Evolutionary conservation across 2,888 invertebrate genomes (phyloP), one percentile per base, ranked within the genome.

Genomic region (Nemoura dubitans): DNA sequence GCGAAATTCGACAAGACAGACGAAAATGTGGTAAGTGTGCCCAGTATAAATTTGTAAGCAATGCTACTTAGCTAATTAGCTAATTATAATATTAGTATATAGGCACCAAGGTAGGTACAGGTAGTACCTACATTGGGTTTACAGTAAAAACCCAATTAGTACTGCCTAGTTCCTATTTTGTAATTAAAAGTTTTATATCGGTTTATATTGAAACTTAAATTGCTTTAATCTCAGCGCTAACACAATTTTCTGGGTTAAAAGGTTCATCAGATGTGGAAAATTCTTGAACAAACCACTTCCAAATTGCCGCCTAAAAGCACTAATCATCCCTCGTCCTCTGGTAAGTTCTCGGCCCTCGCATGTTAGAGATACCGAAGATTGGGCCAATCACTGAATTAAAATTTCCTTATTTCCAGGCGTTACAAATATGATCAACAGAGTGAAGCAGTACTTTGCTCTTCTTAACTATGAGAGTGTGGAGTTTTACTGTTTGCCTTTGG

Each of bases 401-500:
- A 76, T 76, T 3, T 76, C 3, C 21, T 21, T 7, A 7, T 78
- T 78, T 27, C 21, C 27, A 78, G 26, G 0, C 25, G 10, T 21
- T 5, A 78, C 28, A 2, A 90, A 90, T 86, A 88, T 89, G 81
- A 86, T 90, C n/a, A 88, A 88, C 76, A 89, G 89, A 21, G 90
- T 90, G 0, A 92, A 92, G 89, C 88, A 91, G 29, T 90, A 90
- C 88, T 90, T 92, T 80, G 90, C 91, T 1, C 89, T 89, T 78
- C 88, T 91, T 78, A 90, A 91, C 83, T 92, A 91, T 86, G 89
- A 90, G 27, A 89, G 87, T 21, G 85, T 90, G n/a, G 89, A 91
- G n/a, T 91, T 92, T 88, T 92, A 91, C 88, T 88, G 89, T 1
- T 88, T 91, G 7, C 89, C 90, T 21, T 86, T 88, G 87, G 86